Evolutionary conservation across 2,113 vertebrate species (phyloP).

Genomic region (Trochalopteron elliotii): DNA sequence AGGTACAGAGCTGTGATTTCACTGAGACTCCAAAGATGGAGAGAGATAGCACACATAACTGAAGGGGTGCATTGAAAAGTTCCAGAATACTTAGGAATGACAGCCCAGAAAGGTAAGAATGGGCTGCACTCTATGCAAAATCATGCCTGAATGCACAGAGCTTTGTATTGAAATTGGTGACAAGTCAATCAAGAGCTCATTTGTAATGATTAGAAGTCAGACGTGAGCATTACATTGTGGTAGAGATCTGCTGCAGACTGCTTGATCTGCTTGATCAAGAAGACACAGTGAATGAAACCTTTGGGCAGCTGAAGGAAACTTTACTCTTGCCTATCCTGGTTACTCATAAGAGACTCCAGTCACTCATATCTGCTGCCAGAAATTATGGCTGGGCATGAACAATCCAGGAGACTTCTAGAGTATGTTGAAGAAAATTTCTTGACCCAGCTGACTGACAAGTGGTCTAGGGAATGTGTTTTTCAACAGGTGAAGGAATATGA

Average conservation of each 20-base stretch:
- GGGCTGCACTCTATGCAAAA: not conserved
- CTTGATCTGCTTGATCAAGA: not conserved
- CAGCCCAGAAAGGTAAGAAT: not conserved
- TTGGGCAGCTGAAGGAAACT: not conserved
- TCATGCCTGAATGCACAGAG: not conserved
- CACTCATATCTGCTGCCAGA: not conserved
- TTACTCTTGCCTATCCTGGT: not conserved
- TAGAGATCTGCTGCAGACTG: not conserved
- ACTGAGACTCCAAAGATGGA: not conserved
- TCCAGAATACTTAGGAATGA: not conserved
- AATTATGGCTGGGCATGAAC: not conserved
- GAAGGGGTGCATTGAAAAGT: not conserved
- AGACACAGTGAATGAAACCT: not conserved
- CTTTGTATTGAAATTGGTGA: not conserved
- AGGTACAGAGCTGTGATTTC: not conserved
- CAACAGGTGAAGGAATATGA: not conserved
- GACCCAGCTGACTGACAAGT: not conserved
- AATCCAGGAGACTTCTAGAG: not conserved
- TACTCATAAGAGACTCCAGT: not conserved
- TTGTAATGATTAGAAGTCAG: not conserved
- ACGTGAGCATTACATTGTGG: not conserved
- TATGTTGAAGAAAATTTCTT: not conserved
- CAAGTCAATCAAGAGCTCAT: not conserved
- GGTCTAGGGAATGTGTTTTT: not conserved
- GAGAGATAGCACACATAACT: not conserved